These are phyloP conservation scores for Paraescarpia echinospica DNA, from an alignment of 1,140 invertebrate species.

Conservation along the genomic window DNA sequence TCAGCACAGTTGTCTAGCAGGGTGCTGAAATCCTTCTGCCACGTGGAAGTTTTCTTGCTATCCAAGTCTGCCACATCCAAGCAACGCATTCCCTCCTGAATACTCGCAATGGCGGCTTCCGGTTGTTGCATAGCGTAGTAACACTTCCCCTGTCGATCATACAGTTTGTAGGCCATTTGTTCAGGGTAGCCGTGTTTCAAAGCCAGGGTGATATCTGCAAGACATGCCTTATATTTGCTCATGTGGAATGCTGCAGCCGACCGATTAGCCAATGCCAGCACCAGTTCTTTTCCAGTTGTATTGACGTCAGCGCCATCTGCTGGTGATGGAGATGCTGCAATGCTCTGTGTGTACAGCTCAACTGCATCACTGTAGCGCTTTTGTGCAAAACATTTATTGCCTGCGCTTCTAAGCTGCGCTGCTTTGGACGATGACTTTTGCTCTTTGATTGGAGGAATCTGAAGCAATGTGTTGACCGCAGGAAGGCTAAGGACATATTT, in stretches of 20 bases:
- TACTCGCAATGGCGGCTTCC: conserved; percentile 37
- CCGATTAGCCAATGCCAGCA: conserved; percentile 80
- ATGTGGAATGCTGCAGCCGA: conserved; percentile 84
- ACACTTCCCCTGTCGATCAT: conserved; percentile 76
- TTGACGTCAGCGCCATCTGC: background rate
- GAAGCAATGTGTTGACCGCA: conserved; percentile 40
- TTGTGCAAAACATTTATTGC: conserved; percentile 15
- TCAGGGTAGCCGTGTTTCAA: conserved; percentile 72
- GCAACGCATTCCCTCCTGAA: conserved; percentile 61
- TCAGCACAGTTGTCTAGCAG: background rate
- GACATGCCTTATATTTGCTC: conserved; percentile 65
- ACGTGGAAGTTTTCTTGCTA: background rate
- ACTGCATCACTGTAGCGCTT: conserved; percentile 21
- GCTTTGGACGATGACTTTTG: conserved; percentile 70
- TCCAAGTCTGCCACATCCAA: background rate
- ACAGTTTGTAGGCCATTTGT: conserved; percentile 74
- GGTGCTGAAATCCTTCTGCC: background rate
- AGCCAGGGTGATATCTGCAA: conserved; percentile 71
- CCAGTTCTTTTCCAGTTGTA: conserved; percentile 61
- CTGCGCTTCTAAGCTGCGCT: conserved; percentile 39
- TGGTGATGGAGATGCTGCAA: conserved; percentile 12
- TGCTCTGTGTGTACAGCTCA: conserved; percentile 16
- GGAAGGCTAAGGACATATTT: conserved; percentile 40
- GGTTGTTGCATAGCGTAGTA: conserved; percentile 72
- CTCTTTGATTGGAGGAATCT: conserved; percentile 36